phyloP scores from a whole-genome alignment of 2,797 vertebrate genomes.

The Phalloptychus januarius region DNA sequence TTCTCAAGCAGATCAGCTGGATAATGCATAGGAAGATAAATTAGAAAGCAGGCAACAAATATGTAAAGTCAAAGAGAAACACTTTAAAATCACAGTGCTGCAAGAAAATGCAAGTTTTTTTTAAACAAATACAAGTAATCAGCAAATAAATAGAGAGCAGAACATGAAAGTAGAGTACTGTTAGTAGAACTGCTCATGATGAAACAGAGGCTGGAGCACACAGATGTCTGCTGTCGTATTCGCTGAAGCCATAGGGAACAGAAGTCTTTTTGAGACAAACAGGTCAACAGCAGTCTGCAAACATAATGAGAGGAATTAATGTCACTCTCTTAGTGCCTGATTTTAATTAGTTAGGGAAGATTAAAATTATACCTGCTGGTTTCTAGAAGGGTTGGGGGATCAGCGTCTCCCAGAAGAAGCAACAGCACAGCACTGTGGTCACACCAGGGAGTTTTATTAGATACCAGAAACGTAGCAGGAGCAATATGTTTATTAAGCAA shows the following conservation, averaged over 20 bases:
- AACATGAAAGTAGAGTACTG: conserved; percentile 71
- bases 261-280: conserved; percentile 89
- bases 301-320: conserved; percentile 29
- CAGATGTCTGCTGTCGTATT: conserved; percentile 81
- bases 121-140: background rate
- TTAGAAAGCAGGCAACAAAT: background rate
- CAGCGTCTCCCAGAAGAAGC: conserved; percentile 89
- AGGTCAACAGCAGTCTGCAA: conserved; percentile 90
- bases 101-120: background rate
- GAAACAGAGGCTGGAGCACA: conserved; percentile 88
- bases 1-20: conserved; percentile 92
- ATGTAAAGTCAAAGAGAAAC: background rate
- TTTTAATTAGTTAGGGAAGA: conserved; percentile 3
- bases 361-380: conserved; percentile 85
- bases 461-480: background rate
- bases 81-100: background rate
- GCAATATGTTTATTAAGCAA: background rate
- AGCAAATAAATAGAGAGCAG: background rate
- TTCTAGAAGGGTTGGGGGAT: conserved; percentile 94
- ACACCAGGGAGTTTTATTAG: conserved; percentile 24
- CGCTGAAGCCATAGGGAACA: conserved; percentile 89
- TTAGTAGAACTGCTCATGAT: conserved; percentile 98
- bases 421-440: conserved; percentile 86
- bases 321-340: background rate
- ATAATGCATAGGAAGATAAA: conserved; percentile 7